Base-by-base conservation (phyloP, 2,113 vertebrate species). In the Anas platyrhynchos region DNA sequence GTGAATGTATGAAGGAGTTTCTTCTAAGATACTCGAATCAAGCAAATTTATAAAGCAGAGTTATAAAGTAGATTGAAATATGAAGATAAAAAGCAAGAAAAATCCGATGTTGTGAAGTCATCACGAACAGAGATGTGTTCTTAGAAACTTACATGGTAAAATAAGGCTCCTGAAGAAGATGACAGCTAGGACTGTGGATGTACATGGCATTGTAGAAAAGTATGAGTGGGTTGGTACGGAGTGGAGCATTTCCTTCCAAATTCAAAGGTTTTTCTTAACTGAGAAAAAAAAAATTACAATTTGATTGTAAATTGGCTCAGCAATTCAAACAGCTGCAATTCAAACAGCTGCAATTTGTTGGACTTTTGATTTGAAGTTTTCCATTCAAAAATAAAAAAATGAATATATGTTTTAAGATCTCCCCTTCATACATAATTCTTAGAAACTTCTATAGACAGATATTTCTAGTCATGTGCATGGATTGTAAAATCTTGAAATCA, bases 401-500 rank as follows among this genome's bases (percentile, higher is more conserved):
- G 7, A 55, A 7, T 38, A 32, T 0, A 1, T 74, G 46, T n/a
- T 83, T 86, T 81, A 88, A 88, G 76, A 38, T 48, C 84, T 88
- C 5, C 9, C 11, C 34, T 80, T 80, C 13, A 12, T 58, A 58
- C 31, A 6, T 32, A 67, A 61, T 81, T 81, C 46, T 94, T 78
- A 81, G 61, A 81, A 88, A 83, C 32, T 22, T 95, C 43, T 56
- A 9, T 5, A 86, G 68, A 65, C 32, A 88, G 73, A 8, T 91
- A 75, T 86, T 93, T 95, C 44, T 23, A 61, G 80, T 88, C 54
- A 50, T 25, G 41, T 8, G 21, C 54, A 78, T 0, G 0, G 52
- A 75, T 63, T 83, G 76, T 48, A 80, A 89, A 93, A 83, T 86
- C 43, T 81, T 86, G 61, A 93, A 95, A 71, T 81, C 92, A 65